Evolutionary conservation across 2,113 vertebrate species (phyloP), one percentile per base, ranked within the genome.

Genomic region (Rhinolophus sinicus): DNA sequence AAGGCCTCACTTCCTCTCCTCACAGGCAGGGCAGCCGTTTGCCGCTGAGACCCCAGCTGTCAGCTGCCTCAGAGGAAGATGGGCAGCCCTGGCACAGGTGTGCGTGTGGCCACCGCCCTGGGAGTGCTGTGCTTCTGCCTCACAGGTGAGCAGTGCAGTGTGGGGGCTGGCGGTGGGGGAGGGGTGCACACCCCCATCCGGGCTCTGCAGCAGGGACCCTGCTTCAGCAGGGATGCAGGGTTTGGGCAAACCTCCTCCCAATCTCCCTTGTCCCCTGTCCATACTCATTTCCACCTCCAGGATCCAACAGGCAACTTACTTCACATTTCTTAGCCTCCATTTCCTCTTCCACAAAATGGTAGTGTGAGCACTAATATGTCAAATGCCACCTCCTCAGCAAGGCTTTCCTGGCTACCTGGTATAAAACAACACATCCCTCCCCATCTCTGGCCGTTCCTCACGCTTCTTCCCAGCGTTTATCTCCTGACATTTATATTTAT

Each of bases 101-200:
- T 76, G 81, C 54, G 2, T 3, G 40, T 65, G 90, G 78, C 35
- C 28, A 15, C 60, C 0, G 93, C 90, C 14, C 87, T 98, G 76
- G 92, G 86, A 35, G 15, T 52, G 24, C 95, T 97, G 30, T 95
- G 92, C 64, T 33, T 97, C 93, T 97, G 95, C 58, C 24, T 98
- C 62, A 56, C 97, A 97, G 97, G 97, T 98, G 96, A 97, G 94
- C 47, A 40, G 62, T 38, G 33, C 8, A 22, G 9, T 0, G 3
- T 80, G 65, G 58, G 24, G 83, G 21, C 52, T 9, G 19, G 56
- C 15, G 54, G 35, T 47, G 24, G 1, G 54, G 40, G 70, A 28
- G 50, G 67, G 44, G 56, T 0, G 14, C n/a, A 8, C 72, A 44
- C 6, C n/a, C 47, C 83, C 44, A 10, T 18, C 65, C 8, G 26